phyloP scores from a whole-genome alignment of 2,888 invertebrate species.

The Cerceris rybyensis region DNA sequence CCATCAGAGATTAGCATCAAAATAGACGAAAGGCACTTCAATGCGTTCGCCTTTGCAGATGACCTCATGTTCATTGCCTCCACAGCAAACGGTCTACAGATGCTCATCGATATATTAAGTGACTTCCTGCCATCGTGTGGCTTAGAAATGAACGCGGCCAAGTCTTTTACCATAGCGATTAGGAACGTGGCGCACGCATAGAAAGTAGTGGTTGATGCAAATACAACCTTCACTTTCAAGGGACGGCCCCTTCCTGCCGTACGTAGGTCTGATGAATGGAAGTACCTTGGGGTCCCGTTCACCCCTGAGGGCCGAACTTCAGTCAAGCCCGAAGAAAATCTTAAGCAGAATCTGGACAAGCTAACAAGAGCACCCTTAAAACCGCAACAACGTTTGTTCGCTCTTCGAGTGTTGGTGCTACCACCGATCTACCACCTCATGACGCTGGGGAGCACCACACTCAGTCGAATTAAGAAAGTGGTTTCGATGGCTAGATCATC shows the following conservation, averaged over 20 bases:
- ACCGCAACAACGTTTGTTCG: constrained; percentile 47
- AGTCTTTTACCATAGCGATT: constrained; percentile 30
- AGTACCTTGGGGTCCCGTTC: constrained; percentile 42
- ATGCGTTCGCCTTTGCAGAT: constrained; percentile 52
- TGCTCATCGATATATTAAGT: not conserved
- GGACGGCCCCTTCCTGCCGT: not conserved
- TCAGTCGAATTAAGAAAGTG: too few species aligned
- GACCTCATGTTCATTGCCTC: constrained; percentile 43
- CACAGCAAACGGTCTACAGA: constrained; percentile 35
- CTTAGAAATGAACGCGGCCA: constrained; percentile 22
- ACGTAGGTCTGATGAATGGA: constrained; percentile 23
- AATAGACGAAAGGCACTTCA: constrained; percentile 7
- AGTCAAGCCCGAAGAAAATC: not conserved
- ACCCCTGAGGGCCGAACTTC: constrained; percentile 15
- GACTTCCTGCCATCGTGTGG: constrained; percentile 29
- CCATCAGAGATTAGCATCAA: constrained; percentile 23
- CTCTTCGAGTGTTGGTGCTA: too few species aligned
- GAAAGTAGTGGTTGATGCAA: constrained; percentile 34
- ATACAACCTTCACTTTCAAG: constrained; percentile 2
- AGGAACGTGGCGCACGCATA: constrained; percentile 43
- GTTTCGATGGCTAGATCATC: too few species aligned
- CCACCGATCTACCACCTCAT: too few species aligned
- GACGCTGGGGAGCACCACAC: too few species aligned
- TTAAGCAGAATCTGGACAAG: not conserved
- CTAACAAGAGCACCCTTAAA: constrained; percentile 32